Percentiles rank a stretch among this genome's conserved stretches.
Conservation (phyloP, 2,797 vertebrate species). For the Falco cherrug region DNA sequence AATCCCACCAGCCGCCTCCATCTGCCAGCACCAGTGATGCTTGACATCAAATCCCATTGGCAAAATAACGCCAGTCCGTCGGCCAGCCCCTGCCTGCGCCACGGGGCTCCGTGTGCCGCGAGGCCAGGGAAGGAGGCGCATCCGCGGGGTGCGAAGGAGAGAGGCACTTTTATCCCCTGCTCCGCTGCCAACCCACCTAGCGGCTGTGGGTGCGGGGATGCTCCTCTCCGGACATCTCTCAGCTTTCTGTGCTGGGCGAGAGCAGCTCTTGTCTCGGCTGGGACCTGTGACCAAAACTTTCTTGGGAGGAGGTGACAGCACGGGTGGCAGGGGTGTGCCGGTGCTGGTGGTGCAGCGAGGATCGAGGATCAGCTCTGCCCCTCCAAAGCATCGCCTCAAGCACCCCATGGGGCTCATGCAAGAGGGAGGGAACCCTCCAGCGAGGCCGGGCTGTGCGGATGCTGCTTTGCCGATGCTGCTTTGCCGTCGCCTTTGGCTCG, state of each 20-base stretch:
- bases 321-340: not conserved
- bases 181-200: fast-evolving
- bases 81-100: not conserved
- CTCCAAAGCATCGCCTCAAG: fast-evolving
- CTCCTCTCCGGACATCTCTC: not conserved
- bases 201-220: not conserved
- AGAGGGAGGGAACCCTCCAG: not conserved
- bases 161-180: not conserved
- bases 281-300: too few relatives aligned
- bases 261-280: not conserved
- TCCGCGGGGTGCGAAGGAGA: fast-evolving
- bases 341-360: not conserved
- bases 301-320: not conserved
- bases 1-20: not conserved
- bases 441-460: not conserved
- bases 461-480: not conserved
- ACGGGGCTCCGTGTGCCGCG: fast-evolving
- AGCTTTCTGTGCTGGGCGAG: fast-evolving
- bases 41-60: not conserved
- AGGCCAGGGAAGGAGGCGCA: not conserved
- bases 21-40: not conserved
- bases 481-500: fast-evolving
- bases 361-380: not conserved
- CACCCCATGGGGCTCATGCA: fast-evolving
- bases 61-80: fast-evolving